Base-by-base conservation (phyloP, 2,113 vertebrate species). In the Sceloporus tristichus region DNA sequence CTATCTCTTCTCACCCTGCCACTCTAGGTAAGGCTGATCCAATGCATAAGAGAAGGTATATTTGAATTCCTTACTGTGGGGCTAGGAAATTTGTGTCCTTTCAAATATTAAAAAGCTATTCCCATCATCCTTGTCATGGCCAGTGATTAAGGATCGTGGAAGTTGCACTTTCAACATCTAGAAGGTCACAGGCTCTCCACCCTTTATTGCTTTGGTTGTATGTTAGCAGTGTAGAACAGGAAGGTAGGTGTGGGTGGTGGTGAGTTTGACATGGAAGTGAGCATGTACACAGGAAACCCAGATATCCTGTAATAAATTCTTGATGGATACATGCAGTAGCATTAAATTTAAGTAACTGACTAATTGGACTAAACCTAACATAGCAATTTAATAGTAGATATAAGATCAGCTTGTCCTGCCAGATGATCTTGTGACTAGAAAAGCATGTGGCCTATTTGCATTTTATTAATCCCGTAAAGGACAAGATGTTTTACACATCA, bases 1-100 rank as follows among this genome's bases (percentile, higher is more conserved):
- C 98, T 21, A 96, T 97, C 90, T 92, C 98, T 1, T 93, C 98
- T 92, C 97, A 97, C 70, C 98, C 97, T 42, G 96, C 98, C 88
- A 48, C 97, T 80, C 96, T 99, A 90, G 98, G 98, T 99, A 96
- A 94, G 48, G 19, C 40, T 38, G 54, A 68, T 25, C 73, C 14
- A 38, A 29, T 53, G 19, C 23, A 23, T 14, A 13, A 42, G 21
- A 21, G 10, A 62, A 10, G n/a, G n/a, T 29, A 3, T 11, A 21
- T 86, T 79, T 73, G 38, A 74, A 21, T 73, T 38, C 13, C 29
- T 80, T 71, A 59, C n/a, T 70, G 48, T 42, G 40, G 62, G 81
- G 66, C 8, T 68, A 38, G 81, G 40, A 66, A 18, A 25, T 40
- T 68, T 14, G 16, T 8, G 65, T 8, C 23, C 42, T 82, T 18